These are phyloP conservation scores for Leptinotarsa tumamoca DNA, from an alignment of 2,888 invertebrate species.

Conservation along the genomic window DNA sequence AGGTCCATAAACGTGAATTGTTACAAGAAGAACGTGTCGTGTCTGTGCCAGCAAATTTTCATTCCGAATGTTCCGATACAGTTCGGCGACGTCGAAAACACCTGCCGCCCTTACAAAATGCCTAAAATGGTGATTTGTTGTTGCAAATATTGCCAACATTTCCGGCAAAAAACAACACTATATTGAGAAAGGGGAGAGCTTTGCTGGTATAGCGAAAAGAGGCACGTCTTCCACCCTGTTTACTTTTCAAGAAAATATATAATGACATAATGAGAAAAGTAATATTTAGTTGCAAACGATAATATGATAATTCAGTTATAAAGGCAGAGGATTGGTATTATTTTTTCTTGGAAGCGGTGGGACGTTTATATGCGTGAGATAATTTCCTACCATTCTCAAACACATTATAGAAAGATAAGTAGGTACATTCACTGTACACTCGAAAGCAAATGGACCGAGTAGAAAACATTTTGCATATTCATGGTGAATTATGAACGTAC, in stretches of 20 bases:
- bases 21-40: constrained; percentile 41
- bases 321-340: neutral
- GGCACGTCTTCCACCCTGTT: constrained; percentile 31
- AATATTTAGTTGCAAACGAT: neutral
- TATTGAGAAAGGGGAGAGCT: constrained; percentile 28
- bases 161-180: constrained; percentile 36
- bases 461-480: too few relatives aligned
- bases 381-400: too few relatives aligned
- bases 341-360: too few relatives aligned
- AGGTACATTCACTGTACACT: too few relatives aligned
- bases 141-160: constrained; percentile 42
- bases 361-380: too few relatives aligned
- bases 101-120: constrained; percentile 36
- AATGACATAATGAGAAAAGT: neutral
- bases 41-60: constrained; percentile 40
- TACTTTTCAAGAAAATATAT: constrained; percentile 9
- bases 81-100: constrained; percentile 39
- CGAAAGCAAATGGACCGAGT: too few relatives aligned
- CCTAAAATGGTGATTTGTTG: constrained; percentile 41
- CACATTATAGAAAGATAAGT: too few relatives aligned
- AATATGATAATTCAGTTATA: neutral
- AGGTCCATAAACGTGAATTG: constrained; percentile 42
- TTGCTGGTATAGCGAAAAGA: constrained; percentile 12
- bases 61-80: constrained; percentile 41
- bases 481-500: too few relatives aligned